Evolutionary conservation across 2,113 vertebrate genomes (phyloP).

Genomic region (Myotis davidii): DNA sequence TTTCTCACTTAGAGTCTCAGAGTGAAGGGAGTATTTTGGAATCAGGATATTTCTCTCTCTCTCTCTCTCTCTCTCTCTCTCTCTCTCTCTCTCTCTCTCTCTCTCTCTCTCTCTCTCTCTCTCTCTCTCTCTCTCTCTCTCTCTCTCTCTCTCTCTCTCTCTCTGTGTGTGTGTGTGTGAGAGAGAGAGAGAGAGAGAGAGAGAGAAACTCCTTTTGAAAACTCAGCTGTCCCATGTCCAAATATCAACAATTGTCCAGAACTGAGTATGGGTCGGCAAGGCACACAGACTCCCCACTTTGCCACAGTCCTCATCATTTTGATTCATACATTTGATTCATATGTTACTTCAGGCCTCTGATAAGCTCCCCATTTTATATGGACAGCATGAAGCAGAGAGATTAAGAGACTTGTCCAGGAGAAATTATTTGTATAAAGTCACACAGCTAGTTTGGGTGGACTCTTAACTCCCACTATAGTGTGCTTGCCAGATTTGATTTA

Average conservation of each 20-base stretch:
- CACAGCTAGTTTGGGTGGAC: not conserved
- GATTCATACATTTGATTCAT: accelerated
- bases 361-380: not conserved
- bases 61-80: no score
- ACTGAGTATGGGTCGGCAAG: not conserved
- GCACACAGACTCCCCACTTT: not conserved
- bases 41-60: not conserved
- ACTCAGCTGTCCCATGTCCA: not conserved
- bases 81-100: no score
- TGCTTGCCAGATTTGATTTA: no score
- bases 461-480: not conserved
- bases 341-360: not conserved
- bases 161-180: no score
- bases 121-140: no score
- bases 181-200: no score
- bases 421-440: not conserved
- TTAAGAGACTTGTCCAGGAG: not conserved
- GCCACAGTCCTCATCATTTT: not conserved
- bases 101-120: no score
- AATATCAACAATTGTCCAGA: not conserved
- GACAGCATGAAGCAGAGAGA: not conserved
- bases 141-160: no score
- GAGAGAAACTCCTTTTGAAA: not conserved
- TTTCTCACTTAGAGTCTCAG: not conserved
- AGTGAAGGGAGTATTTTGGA: not conserved